Base-by-base conservation (phyloP, 2,797 vertebrate genomes). In the Centropyge bicolor region DNA sequence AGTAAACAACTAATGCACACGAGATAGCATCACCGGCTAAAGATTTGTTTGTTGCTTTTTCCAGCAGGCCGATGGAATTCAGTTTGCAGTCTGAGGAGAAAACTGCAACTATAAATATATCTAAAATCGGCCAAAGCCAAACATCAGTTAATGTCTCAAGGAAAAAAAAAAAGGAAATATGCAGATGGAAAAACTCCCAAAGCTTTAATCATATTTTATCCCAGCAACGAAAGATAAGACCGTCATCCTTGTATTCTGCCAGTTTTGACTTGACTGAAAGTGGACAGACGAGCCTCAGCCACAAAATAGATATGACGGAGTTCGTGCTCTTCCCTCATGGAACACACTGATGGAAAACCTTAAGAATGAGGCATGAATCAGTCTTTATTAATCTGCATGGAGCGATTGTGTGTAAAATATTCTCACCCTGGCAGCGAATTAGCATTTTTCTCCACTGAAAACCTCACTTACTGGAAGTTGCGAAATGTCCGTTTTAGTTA, bases 381-480 rank as follows among this genome's bases (percentile, higher is more conserved):
- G 69, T 66, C 74, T 87, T 84, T 84, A 87, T 86, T 87, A 88
- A 89, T 86, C 76, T 73, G 57, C n/a, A 0, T 0, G 13, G 82
- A 78, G 74, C 82, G 66, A 79, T 91, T 76, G 74, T 78, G 80
- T 83, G 70, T 81, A 66, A 86, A 89, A 79, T 75, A 84, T 86
- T 75, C 38, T 19, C n/a, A 35, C n/a, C n/a, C 82, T 90, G 91
- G 87, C 89, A 89, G 40, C 1, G 54, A 80, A 78, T 63, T 46
- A 54, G 54, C 73, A 76, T 92, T 84, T 90, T 84, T 88, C 40
- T 78, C 49, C 78, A 48, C 76, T 81, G 64, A 85, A 88, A 79
- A 72, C 46, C 55, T 73, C 54, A 73, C 80, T 92, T 92, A 85
- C 91, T 89, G 90, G 93, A 91, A 91, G 49, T 76, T 80, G 71